Conservation (phyloP, 2,113 vertebrate genomes). For the Etheostoma spectabile region DNA sequence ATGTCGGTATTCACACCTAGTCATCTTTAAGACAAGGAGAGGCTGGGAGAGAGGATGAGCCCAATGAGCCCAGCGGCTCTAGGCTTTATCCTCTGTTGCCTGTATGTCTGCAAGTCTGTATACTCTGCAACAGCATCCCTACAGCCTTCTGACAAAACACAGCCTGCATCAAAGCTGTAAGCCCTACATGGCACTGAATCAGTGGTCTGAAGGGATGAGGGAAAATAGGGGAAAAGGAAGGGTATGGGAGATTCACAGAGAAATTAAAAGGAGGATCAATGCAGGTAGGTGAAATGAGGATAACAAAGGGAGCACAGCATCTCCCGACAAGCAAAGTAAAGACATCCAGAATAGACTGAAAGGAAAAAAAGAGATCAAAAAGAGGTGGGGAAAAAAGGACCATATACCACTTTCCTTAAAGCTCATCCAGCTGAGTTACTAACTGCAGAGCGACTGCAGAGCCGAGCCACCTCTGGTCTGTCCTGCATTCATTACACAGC, state of each 20-base stretch:
- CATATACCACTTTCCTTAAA: background rate
- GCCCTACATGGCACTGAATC: slow-evolving; percentile 9
- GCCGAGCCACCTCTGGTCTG: slow-evolving; percentile 55
- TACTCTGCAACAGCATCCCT: slow-evolving; percentile 28
- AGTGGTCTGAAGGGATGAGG: slow-evolving; percentile 1
- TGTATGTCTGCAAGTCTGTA: background rate
- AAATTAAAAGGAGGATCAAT: background rate
- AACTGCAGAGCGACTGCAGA: slow-evolving; percentile 62
- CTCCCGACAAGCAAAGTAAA: background rate
- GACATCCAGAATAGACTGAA: background rate
- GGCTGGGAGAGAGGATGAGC: slow-evolving; percentile 20
- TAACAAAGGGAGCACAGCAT: background rate
- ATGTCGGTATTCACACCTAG: slow-evolving; percentile 26
- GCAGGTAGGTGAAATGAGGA: background rate
- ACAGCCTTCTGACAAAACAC: slow-evolving; percentile 23
- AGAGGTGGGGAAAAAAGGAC: background rate
- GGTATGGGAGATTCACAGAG: background rate
- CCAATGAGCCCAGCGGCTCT: slow-evolving; percentile 21
- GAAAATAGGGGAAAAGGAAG: background rate
- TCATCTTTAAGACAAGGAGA: slow-evolving; percentile 19
- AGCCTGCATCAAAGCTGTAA: slow-evolving; percentile 33
- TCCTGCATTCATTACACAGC: slow-evolving; percentile 60
- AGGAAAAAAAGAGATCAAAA: slow-evolving; percentile 2
- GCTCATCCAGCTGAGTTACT: slow-evolving; percentile 70
- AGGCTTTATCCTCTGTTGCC: slow-evolving; percentile 13